Conservation (phyloP, 2,113 vertebrate genomes). For the Eublepharis macularius region DNA sequence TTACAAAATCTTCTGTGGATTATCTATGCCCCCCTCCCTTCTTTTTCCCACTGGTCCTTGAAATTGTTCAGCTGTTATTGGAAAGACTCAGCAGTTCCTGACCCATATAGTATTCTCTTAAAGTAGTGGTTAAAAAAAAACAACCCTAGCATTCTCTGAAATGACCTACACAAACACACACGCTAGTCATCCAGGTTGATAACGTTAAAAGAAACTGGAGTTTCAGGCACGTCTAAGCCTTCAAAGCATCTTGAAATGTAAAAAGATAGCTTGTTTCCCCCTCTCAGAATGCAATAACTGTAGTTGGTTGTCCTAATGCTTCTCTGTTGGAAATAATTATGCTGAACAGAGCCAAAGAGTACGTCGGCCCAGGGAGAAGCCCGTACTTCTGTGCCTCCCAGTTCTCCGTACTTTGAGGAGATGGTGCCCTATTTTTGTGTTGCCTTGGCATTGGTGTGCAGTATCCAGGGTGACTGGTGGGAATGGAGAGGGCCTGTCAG, state of each 20-base stretch:
- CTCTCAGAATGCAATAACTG: too few species aligned
- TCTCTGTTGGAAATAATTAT: background rate
- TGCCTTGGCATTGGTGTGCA: too few species aligned
- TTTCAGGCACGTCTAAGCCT: background rate
- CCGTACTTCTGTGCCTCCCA: background rate
- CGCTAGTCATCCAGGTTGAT: background rate
- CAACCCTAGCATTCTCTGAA: background rate
- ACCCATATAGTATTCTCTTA: background rate
- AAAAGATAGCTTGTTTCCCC: too few species aligned
- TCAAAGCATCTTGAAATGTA: background rate
- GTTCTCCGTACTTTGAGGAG: background rate
- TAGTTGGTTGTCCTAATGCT: background rate
- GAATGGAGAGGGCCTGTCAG: too few species aligned
- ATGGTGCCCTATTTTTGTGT: background rate
- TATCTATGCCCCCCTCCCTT: too few species aligned
- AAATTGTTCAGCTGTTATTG: background rate
- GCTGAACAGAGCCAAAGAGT: too few species aligned
- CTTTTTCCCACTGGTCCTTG: background rate
- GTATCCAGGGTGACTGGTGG: background rate
- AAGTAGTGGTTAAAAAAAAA: background rate
- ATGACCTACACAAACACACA: background rate
- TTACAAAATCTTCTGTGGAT: background rate
- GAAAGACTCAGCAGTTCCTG: background rate
- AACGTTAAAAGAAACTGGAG: background rate
- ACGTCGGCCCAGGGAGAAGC: too few species aligned